Conservation (phyloP, 2,113 vertebrate species). For the Motacilla tschutschensis region DNA sequence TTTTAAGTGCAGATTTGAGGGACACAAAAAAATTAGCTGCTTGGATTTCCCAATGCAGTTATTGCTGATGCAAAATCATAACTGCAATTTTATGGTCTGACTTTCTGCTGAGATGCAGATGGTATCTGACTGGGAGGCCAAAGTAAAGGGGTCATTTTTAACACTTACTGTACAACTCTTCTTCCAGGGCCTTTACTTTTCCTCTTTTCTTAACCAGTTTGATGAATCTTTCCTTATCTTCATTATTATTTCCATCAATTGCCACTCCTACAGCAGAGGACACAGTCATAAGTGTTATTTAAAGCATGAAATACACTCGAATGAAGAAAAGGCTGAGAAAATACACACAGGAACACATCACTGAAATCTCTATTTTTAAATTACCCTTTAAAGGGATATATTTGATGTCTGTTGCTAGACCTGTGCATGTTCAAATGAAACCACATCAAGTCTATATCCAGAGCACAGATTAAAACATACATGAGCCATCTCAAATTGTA, state of each 20-base stretch:
- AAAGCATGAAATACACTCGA: neutral
- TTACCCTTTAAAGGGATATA: neutral
- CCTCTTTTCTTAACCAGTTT: slow-evolving; percentile 90
- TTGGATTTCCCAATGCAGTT: neutral
- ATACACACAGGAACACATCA: neutral
- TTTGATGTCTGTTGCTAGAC: neutral
- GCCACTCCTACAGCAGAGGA: slow-evolving; percentile 80
- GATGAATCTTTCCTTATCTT: slow-evolving; percentile 78
- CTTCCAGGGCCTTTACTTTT: slow-evolving; percentile 92
- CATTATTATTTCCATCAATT: slow-evolving; percentile 85
- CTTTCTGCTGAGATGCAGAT: neutral
- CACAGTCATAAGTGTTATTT: neutral
- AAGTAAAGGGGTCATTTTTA: neutral
- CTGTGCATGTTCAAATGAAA: neutral
- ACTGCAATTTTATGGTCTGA: neutral
- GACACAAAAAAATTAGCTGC: neutral
- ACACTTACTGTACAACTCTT: slow-evolving; percentile 89
- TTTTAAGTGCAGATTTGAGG: neutral
- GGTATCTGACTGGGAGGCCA: neutral
- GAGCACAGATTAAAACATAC: neutral
- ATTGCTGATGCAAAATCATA: neutral
- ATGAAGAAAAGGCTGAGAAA: neutral
- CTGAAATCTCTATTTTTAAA: neutral
- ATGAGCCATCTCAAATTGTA: neutral
- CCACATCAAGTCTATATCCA: neutral